Conservation (phyloP, 2,797 vertebrate genomes). For the Pangasius mekongensis region DNA sequence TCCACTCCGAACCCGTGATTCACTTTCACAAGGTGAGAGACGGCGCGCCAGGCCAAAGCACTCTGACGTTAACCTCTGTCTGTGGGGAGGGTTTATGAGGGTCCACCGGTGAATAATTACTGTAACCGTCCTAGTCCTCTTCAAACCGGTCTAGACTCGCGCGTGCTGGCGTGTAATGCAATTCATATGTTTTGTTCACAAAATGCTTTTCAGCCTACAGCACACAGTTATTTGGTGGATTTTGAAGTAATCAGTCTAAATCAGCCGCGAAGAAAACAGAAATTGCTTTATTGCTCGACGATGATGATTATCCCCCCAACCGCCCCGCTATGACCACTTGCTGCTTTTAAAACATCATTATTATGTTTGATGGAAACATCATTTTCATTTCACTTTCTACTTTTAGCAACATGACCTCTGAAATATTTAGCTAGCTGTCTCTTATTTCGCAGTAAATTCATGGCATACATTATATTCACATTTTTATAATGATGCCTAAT, state of each 20-base stretch:
- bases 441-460: background rate
- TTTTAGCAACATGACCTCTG: background rate
- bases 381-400: background rate
- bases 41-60: slow-evolving; percentile 2
- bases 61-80: slow-evolving; percentile 43
- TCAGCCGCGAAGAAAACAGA: no score
- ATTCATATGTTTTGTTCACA: background rate
- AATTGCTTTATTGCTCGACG: background rate
- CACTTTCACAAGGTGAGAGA: slow-evolving; percentile 96
- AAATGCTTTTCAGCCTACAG: background rate
- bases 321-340: no score
- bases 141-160: slow-evolving; percentile 34
- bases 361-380: background rate
- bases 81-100: slow-evolving; percentile 6
- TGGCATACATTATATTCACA: background rate
- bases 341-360: background rate
- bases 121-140: slow-evolving; percentile 37
- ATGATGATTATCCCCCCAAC: background rate
- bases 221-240: background rate
- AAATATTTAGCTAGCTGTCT: background rate
- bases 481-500: background rate
- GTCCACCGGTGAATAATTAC: slow-evolving; percentile 37
- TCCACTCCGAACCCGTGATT: slow-evolving; percentile 96
- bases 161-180: background rate
- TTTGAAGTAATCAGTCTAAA: background rate